Percentiles rank a stretch among this genome's conserved stretches.
These are phyloP conservation scores for Phalacrocorax pelagicus DNA, from an alignment of 2,113 vertebrate species.

Conservation along the genomic window DNA sequence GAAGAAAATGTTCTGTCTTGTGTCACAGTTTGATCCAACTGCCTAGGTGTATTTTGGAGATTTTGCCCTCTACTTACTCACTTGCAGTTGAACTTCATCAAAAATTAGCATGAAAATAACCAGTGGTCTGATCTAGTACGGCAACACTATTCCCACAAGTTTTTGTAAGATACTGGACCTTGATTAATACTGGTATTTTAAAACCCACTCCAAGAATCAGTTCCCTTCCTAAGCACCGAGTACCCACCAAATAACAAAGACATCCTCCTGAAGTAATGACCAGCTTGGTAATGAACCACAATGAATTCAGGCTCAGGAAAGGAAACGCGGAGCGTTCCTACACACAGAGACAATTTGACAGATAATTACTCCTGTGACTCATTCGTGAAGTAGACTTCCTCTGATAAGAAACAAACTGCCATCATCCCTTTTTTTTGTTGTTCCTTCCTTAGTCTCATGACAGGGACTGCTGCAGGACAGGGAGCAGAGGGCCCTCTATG, in stretches of 20 bases:
- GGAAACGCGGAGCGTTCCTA: neutral
- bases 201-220: neutral
- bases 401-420: constrained; percentile 24
- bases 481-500: neutral
- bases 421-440: neutral
- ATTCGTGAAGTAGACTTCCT: constrained; percentile 26
- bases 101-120: neutral
- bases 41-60: neutral
- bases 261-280: neutral
- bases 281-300: neutral
- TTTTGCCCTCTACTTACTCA: neutral
- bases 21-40: neutral
- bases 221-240: neutral
- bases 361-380: constrained; percentile 32
- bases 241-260: neutral
- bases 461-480: neutral
- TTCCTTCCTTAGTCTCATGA: neutral
- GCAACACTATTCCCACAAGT: neutral
- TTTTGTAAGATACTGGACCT: neutral
- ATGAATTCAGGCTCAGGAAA: neutral
- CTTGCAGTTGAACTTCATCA: neutral
- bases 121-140: neutral
- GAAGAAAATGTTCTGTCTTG: neutral
- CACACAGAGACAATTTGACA: neutral
- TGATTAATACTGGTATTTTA: neutral